These are phyloP conservation scores for Protaetia brevitarsis DNA, from an alignment of 1,140 invertebrate genomes.

Conservation along the genomic window DNA sequence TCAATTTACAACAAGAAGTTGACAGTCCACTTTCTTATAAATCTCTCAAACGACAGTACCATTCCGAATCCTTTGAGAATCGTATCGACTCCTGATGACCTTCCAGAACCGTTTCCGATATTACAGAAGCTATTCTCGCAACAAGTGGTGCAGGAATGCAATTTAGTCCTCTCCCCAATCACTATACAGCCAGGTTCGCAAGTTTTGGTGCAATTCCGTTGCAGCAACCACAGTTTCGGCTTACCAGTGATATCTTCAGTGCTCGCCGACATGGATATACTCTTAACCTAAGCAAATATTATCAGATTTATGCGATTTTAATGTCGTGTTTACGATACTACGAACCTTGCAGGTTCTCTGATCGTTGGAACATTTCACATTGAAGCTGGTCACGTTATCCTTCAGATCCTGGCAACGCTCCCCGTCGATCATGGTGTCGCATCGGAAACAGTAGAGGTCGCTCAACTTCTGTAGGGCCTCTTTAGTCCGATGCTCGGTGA, in stretches of 20 bases:
- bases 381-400: conserved; percentile 59
- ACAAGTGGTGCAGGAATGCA: conserved; percentile 79
- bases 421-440: conserved; percentile 70
- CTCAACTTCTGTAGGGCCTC: conserved; percentile 70
- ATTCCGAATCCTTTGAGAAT: neutral
- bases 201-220: conserved; percentile 74
- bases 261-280: conserved; percentile 78
- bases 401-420: conserved; percentile 64
- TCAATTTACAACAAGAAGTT: neutral
- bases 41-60: neutral
- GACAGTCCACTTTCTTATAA: neutral
- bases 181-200: conserved; percentile 84
- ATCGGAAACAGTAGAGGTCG: conserved; percentile 76
- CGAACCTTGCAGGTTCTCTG: conserved; percentile 72
- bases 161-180: conserved; percentile 79
- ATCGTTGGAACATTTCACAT: conserved; percentile 71
- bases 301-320: too few species aligned
- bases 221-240: conserved; percentile 75
- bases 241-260: conserved; percentile 76
- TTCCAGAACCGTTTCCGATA: conserved; percentile 34
- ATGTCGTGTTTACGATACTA: neutral
- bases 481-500: conserved; percentile 62
- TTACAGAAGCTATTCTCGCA: conserved; percentile 77
- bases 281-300: conserved; percentile 66
- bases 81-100: neutral